Evolutionary conservation across 2,797 vertebrate species (phyloP), one percentile per base, ranked within the genome.

Genomic region (Spondyliosoma cantharus): DNA sequence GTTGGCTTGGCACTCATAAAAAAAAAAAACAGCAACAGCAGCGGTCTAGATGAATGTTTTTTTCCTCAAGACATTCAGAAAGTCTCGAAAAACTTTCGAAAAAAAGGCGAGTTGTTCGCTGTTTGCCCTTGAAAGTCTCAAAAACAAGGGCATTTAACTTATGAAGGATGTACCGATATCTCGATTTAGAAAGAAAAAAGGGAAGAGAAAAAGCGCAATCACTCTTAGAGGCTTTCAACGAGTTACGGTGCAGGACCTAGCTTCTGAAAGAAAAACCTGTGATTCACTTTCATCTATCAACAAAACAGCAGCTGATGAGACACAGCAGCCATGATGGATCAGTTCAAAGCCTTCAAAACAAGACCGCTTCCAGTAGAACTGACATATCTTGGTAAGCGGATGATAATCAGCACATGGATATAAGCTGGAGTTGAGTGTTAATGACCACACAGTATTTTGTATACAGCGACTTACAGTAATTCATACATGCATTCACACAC

Each of bases 21-120:
- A 85, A 87, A 74, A 63, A 80, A 73, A 70, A 59, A 53, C 56
- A 17, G 73, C 19, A 80, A 73, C 71, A 59, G 56, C 56, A 17
- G 73, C 19, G 42, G 79, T 83, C 68, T 64, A 79, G 83, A 90
- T 86, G 62, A 80, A 87, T 84, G 70, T 75, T 83, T 37, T 27
- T 8, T 63, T 69, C 72, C 78, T 67, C 32, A 4, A 65, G 69
- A 82, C 61, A 76, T 65, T 77, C 29, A n/a, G 20, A 79, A 81
- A 76, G 32, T 65, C 27, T 57, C 8, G 3, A 60, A 61, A 76
- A 80, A 87, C 74, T 79, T 91, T 87, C 45, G 84, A 79, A 80
- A 82, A 37, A 37, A 37, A 37, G 78, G 61, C 49, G 64, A 76
- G 25, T 16, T 5, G 27, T 74, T 76, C 45, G 29, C 15, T 12